Evolutionary conservation across 1,140 invertebrate genomes (phyloP), one percentile per base, ranked within the genome.

Genomic region (Cydia fagiglandana): DNA sequence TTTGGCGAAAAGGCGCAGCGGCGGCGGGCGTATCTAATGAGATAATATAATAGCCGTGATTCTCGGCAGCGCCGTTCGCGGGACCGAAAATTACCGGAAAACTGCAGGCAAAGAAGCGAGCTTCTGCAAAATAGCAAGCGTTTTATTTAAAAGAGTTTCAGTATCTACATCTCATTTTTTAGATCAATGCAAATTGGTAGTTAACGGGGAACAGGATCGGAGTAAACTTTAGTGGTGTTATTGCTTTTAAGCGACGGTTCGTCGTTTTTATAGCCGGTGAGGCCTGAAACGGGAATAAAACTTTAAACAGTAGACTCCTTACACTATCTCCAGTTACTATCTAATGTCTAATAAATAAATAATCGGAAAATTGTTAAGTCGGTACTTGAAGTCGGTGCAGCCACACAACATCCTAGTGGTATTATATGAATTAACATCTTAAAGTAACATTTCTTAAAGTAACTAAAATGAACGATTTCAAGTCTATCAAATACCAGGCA

Each of bases 1-100:
- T 91, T 89, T 89, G 85, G 89, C 86, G 86, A 87, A 86, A 87
- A 90, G 86, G 83, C 80, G 80, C 82, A 81, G 81, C 83, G 81
- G 82, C 86, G 83, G 73, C 83, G 83, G 86, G 86, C 88, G 89
- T 90, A 84, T 89, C 89, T 92, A 92, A 92, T 90, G 89, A 90
- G 88, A 91, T 91, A 92, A 92, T 91, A 90, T 92, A 90, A 92
- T 92, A 90, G 88, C 88, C 86, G 88, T 86, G 89, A 91, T 92
- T 91, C 78, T 83, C 84, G 84, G 82, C 79, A 84, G 84, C 82
- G 84, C 79, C 84, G 87, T 87, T 89, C 85, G 81, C 84, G 80
- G 84, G 80, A 88, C 89, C 86, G 83, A 89, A 91, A 92, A 90
- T 91, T 90, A 92, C 87, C 84, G 87, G 89, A 88, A 90, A 92